These are phyloP conservation scores for Ormyrus labotus DNA, from an alignment of 2,888 invertebrate genomes.

Conservation along the genomic window DNA sequence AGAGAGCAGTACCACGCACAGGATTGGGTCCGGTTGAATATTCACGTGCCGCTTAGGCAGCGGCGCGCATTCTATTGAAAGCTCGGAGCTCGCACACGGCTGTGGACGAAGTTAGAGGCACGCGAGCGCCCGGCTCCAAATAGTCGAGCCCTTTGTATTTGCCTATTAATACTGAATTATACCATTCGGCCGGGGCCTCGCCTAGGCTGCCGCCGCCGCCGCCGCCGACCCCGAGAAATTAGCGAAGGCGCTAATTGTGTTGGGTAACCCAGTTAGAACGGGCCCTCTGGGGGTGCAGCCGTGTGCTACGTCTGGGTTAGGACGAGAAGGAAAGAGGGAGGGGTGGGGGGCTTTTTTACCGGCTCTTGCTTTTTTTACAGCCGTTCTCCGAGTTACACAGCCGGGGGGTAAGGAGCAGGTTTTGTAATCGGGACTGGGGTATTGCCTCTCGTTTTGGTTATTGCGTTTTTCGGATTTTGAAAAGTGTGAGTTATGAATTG, in stretches of 20 bases:
- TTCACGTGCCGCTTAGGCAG: slow-evolving; percentile 44
- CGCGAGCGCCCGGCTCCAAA: slow-evolving; percentile 58
- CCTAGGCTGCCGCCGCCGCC: slow-evolving; percentile 65
- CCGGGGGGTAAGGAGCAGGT: too few species aligned
- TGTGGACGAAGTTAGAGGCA: slow-evolving; percentile 3
- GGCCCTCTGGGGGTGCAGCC: slow-evolving; percentile 13
- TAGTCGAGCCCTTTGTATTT: slow-evolving; percentile 70
- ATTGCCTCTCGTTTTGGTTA: too few species aligned
- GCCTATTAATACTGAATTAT: slow-evolving; percentile 72
- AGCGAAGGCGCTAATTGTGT: slow-evolving; percentile 73
- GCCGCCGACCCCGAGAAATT: slow-evolving; percentile 68
- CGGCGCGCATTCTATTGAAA: slow-evolving; percentile 26
- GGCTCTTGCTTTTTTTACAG: too few species aligned
- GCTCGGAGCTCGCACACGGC: slow-evolving; percentile 36
- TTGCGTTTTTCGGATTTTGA: too few species aligned
- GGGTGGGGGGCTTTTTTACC: slow-evolving; percentile 6
- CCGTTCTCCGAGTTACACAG: too few species aligned
- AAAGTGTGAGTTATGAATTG: too few species aligned
- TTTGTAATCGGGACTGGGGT: too few species aligned
- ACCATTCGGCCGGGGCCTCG: slow-evolving; percentile 61
- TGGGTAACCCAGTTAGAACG: slow-evolving; percentile 71
- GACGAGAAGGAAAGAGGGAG: not conserved
- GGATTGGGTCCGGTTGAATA: slow-evolving; percentile 56
- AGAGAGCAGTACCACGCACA: not conserved
- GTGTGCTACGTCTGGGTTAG: too few species aligned